Conservation (phyloP, 2,888 invertebrate species). For the Drosophila percnosoma region DNA sequence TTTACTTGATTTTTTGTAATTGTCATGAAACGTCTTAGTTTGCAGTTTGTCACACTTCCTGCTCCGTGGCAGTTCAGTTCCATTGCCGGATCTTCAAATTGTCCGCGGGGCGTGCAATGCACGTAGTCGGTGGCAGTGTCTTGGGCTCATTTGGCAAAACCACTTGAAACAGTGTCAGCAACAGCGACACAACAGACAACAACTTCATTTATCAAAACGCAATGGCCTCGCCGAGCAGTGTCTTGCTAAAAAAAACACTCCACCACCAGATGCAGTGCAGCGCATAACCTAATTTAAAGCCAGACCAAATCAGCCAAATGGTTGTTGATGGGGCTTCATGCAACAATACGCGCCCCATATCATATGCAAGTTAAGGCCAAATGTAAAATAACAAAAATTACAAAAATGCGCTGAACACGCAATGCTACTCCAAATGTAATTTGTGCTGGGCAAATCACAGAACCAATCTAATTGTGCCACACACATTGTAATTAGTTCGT, state of each 20-base stretch:
- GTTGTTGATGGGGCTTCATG: slow-evolving; percentile 17
- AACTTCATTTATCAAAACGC: slow-evolving; percentile 71
- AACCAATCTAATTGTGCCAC: slow-evolving; percentile 45
- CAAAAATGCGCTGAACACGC: slow-evolving; percentile 16
- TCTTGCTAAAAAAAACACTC: slow-evolving; percentile 5
- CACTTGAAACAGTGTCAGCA: slow-evolving; percentile 34
- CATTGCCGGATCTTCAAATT: slow-evolving; percentile 46
- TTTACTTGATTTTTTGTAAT: slow-evolving; percentile 12
- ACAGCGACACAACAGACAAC: slow-evolving; percentile 53
- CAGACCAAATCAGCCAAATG: slow-evolving; percentile 26
- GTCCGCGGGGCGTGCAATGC: slow-evolving; percentile 26
- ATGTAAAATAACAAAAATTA: slow-evolving; percentile 29
- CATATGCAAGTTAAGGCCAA: slow-evolving; percentile 25
- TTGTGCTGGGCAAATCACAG: slow-evolving; percentile 36
- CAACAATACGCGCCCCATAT: slow-evolving; percentile 29
- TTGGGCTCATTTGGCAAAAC: slow-evolving; percentile 63
- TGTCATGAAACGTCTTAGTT: slow-evolving; percentile 44
- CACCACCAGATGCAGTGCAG: background rate
- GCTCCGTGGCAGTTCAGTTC: slow-evolving; percentile 46
- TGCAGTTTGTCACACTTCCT: slow-evolving; percentile 62
- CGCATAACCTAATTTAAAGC: slow-evolving; percentile 60
- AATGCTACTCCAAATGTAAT: slow-evolving; percentile 43
- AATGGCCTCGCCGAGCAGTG: slow-evolving; percentile 35
- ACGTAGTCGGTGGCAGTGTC: slow-evolving; percentile 5
- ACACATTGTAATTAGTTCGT: slow-evolving; percentile 19